phyloP scores from a whole-genome alignment of 2,113 vertebrate genomes.

The Irena cyanogastra region DNA sequence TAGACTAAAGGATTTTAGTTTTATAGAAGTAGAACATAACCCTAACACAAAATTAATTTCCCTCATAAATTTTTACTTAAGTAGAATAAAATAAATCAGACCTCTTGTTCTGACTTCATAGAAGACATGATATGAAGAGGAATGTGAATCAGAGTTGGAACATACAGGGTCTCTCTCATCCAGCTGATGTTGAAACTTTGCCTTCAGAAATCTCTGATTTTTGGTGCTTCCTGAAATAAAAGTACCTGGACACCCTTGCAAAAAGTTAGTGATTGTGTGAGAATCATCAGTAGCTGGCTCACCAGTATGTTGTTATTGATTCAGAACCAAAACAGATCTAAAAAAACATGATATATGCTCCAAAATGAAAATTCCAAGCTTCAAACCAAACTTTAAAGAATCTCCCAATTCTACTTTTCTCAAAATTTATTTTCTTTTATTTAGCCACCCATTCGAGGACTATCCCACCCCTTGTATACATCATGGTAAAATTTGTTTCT shows the following conservation, averaged over 20 bases:
- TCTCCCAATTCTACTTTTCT: background rate
- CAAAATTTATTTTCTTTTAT: background rate
- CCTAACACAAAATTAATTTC: conserved; percentile 30
- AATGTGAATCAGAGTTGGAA: background rate
- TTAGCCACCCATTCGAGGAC: background rate
- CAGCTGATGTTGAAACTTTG: background rate
- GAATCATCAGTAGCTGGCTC: background rate
- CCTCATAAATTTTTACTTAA: conserved; percentile 22
- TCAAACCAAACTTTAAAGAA: background rate
- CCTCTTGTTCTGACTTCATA: background rate
- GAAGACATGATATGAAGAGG: background rate
- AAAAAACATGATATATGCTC: background rate
- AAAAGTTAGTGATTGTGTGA: background rate
- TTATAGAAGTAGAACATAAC: background rate
- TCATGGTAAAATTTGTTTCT: background rate
- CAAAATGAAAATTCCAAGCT: background rate
- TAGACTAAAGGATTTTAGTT: background rate
- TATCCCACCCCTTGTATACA: background rate
- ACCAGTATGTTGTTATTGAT: background rate
- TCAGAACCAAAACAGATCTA: background rate
- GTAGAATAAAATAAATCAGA: conserved; percentile 34
- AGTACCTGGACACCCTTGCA: background rate
- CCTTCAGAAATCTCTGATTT: background rate
- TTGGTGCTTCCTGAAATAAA: background rate
- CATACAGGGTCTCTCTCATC: background rate